Evolutionary conservation across 2,113 vertebrate species (phyloP), one percentile per base, ranked within the genome.

Genomic region (Poeciliopsis retropinna): DNA sequence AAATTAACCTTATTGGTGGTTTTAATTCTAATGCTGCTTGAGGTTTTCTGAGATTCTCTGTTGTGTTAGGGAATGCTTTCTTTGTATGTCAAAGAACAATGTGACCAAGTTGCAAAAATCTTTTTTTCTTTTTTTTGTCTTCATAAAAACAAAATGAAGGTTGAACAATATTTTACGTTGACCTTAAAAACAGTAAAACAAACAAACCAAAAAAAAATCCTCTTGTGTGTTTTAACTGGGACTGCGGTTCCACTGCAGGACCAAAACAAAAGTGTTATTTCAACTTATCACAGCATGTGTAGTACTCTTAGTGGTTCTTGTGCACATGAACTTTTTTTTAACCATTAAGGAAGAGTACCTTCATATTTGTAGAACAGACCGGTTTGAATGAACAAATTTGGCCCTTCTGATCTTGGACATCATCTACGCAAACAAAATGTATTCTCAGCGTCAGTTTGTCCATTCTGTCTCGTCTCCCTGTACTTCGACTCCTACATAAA

Each of bases 21-120:
- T 87, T 82, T 78, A 82, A 76, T 89, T 89, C 79, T 76, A 70
- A 81, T 75, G 76, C 82, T 81, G 69, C 90, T 67, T 69, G 79
- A 87, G 65, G 77, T 85, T 91, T 83, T 82, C 73, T 76, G 81
- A 74, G 80, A 64, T 79, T 89, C 65, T 79, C 76, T 85, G 81
- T 86, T 69, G 37, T 86, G 76, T 76, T 70, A 76, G 62, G 60
- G 79, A 74, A 72, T 37, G 79, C 72, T 68, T 73, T 54, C 17
- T 54, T 57, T 57, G 17, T 87, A 65, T 78, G 51, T 31, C 29
- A 76, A 87, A 67, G 17, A 47, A 64, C 65, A 65, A 73, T 34
- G 69, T 37, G 82, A 84, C 71, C 60, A 72, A 83, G 74, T 70
- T 37, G 28, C 31, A 83, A 39, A 47, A 81, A 76, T 71, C 71